Conservation (phyloP, 2,797 vertebrate species). For the Carapus acus region DNA sequence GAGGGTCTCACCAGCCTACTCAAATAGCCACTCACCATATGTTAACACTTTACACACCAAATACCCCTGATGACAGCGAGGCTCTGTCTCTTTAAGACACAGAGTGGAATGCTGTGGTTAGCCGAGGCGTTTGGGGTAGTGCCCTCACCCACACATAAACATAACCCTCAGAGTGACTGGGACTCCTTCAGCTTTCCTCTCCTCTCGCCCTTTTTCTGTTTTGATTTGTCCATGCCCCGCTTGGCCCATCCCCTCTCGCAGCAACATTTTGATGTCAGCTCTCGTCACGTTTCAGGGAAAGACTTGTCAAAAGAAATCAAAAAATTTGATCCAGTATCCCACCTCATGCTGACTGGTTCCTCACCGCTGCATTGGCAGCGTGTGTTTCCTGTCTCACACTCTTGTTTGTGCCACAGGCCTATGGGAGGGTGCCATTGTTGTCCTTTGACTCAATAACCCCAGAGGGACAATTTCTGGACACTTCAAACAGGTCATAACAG, state of each 20-base stretch:
- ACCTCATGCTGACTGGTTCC: slow-evolving; percentile 27
- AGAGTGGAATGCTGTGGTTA: slow-evolving; percentile 72
- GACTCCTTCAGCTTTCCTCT: slow-evolving; percentile 45
- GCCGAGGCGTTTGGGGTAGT: slow-evolving; percentile 69
- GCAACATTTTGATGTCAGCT: slow-evolving; percentile 16
- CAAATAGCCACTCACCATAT: slow-evolving; percentile 51
- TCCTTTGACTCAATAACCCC: slow-evolving; percentile 27
- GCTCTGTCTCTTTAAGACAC: slow-evolving; percentile 69
- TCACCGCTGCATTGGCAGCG: slow-evolving; percentile 20
- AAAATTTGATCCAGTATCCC: slow-evolving; percentile 5
- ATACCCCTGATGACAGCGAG: slow-evolving; percentile 60
- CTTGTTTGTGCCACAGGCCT: slow-evolving; percentile 55
- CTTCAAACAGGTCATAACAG: slow-evolving; percentile 9
- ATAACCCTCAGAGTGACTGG: slow-evolving; percentile 58
- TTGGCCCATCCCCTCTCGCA: slow-evolving; percentile 4
- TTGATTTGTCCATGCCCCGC: slow-evolving; percentile 22
- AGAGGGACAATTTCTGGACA: slow-evolving; percentile 1
- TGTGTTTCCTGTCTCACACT: slow-evolving; percentile 53
- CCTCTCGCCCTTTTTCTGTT: slow-evolving; percentile 24
- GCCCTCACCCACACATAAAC: slow-evolving; percentile 69
- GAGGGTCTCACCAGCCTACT: slow-evolving; percentile 48
- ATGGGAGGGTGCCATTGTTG: slow-evolving; percentile 13
- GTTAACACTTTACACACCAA: slow-evolving; percentile 68
- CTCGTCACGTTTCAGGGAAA: slow-evolving; percentile 17
- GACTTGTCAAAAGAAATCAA: neutral